Percentiles rank a stretch among this genome's conserved stretches.
Conservation (phyloP, 2,888 invertebrate genomes). For the Tromatobia lineatoria region DNA sequence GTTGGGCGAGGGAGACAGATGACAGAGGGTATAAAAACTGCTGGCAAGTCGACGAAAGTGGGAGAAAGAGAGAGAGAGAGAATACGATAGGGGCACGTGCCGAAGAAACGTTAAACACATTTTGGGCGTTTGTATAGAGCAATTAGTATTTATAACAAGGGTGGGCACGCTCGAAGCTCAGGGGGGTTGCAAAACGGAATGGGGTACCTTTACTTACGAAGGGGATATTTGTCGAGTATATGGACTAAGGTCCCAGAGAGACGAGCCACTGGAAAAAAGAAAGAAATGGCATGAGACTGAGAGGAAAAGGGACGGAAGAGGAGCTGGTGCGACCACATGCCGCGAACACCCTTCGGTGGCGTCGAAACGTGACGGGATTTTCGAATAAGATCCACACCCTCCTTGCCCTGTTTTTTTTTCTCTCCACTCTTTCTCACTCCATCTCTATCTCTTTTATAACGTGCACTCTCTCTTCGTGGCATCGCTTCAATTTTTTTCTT, state of each 20-base stretch:
- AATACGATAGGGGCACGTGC: constrained; percentile 66
- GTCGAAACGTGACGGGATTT: constrained; percentile 80
- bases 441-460: neutral
- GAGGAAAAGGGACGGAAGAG: constrained; percentile 58
- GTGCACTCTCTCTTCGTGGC: neutral
- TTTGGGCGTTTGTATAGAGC: constrained; percentile 81
- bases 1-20: constrained; percentile 8
- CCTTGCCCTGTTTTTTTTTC: constrained; percentile 21
- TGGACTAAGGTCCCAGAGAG: constrained; percentile 47
- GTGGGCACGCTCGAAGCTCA: constrained; percentile 70
- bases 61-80: constrained; percentile 2
- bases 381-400: constrained; percentile 72
- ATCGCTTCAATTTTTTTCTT: neutral
- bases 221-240: constrained; percentile 64
- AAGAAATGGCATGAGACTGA: constrained; percentile 46
- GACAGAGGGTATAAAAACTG: neutral
- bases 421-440: neutral
- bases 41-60: neutral
- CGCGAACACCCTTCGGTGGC: constrained; percentile 76
- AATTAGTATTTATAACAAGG: constrained; percentile 83
- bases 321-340: constrained; percentile 81
- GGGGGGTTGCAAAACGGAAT: constrained; percentile 38
- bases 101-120: constrained; percentile 80
- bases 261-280: constrained; percentile 63
- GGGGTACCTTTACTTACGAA: constrained; percentile 17